A percentile compares a stretch with the other conserved stretches of the same genome.
These are phyloP conservation scores for Diaphora mendica DNA, from an alignment of 2,888 invertebrate species.

Conservation along the genomic window DNA sequence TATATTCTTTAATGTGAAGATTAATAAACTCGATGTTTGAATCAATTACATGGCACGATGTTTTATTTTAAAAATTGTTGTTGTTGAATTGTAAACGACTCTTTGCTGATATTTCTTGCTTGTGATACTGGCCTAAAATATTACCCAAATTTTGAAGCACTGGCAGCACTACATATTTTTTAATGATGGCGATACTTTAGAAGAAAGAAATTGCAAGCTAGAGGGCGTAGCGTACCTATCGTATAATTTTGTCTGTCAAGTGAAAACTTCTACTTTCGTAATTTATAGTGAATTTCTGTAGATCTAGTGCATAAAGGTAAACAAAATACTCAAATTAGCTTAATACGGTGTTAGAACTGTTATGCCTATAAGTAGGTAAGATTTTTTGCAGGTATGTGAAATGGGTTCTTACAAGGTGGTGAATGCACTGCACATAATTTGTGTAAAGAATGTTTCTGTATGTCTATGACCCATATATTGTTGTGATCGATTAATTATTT, in stretches of 20 bases:
- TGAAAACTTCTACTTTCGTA: conserved; percentile 15
- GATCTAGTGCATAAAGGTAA: conserved; percentile 11
- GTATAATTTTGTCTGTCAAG: conserved; percentile 33
- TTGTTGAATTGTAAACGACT: background rate
- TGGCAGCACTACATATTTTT: conserved; percentile 60
- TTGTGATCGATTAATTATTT: background rate
- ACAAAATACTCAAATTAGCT: background rate
- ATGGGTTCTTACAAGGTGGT: background rate
- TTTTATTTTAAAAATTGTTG: background rate
- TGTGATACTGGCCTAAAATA: background rate
- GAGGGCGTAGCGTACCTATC: too few species aligned
- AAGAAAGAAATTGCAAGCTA: conserved; percentile 22
- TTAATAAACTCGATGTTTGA: background rate
- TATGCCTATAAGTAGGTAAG: background rate
- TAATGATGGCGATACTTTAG: conserved; percentile 66
- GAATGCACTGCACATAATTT: background rate
- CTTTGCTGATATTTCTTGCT: background rate
- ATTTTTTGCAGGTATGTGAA: background rate
- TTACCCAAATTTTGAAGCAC: background rate
- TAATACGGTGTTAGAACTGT: background rate
- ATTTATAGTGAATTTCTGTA: conserved; percentile 2
- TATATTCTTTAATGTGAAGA: background rate
- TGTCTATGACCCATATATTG: background rate
- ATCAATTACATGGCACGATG: background rate
- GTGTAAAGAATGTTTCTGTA: background rate